Evolutionary conservation across 2,113 vertebrate species (phyloP).

Genomic region (Salvator merianae): DNA sequence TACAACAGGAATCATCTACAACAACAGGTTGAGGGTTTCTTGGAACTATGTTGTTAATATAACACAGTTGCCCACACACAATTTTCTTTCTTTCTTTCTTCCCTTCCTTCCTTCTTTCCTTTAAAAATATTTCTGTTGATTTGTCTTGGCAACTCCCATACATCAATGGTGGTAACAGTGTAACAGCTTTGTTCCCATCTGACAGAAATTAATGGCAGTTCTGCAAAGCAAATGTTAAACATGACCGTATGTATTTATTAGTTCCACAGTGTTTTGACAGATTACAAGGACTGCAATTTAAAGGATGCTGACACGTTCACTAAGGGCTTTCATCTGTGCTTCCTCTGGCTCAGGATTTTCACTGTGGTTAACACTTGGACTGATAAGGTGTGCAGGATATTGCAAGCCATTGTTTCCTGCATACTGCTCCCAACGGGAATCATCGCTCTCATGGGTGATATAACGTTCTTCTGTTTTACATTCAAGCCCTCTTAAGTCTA

Average conservation of each 20-base stretch:
- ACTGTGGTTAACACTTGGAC: conserved; percentile 66
- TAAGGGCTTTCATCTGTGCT: conserved; percentile 89
- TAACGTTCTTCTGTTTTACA: conserved; percentile 91
- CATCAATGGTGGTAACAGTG: conserved; percentile 82
- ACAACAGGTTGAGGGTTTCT: conserved; percentile 82
- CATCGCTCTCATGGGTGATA: conserved; percentile 97
- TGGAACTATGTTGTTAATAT: conserved; percentile 82
- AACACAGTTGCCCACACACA: conserved; percentile 84
- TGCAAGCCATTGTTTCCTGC: conserved; percentile 87
- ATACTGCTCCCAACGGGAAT: conserved; percentile 90
- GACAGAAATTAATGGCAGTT: conserved; percentile 86
- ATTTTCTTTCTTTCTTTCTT: conserved; percentile 30
- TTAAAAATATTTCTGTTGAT: conserved; percentile 81
- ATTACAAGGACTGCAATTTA: conserved; percentile 80
- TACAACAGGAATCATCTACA: conserved; percentile 81
- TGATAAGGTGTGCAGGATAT: conserved; percentile 84
- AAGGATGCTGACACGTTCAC: conserved; percentile 93
- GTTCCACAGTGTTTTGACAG: conserved; percentile 86
- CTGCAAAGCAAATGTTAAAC: conserved; percentile 84
- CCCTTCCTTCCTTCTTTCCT: neutral
- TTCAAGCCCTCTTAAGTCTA: conserved; percentile 93
- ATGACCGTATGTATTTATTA: conserved; percentile 86
- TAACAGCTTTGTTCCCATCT: conserved; percentile 86
- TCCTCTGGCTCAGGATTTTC: conserved; percentile 79
- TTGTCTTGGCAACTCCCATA: conserved; percentile 83